A percentile compares a stretch with the other conserved stretches of the same genome.
Evolutionary conservation across 2,113 vertebrate species (phyloP).

Genomic region (Xenus cinereus): DNA sequence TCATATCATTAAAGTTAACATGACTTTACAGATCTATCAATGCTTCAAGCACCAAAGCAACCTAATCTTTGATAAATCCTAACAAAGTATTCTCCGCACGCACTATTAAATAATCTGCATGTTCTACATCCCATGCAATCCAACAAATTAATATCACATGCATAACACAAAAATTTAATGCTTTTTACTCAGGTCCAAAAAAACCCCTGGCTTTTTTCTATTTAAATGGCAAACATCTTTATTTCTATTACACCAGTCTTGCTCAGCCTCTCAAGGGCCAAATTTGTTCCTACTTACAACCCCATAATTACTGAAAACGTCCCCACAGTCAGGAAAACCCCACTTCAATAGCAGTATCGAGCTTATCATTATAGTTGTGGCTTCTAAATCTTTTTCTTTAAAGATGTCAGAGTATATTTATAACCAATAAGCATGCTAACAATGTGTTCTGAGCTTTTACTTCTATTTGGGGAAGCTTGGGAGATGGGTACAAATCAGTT

Average conservation of each 20-base stretch:
- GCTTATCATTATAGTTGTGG: background rate
- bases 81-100: background rate
- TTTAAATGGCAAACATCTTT: background rate
- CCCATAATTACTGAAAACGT: background rate
- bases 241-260: background rate
- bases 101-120: background rate
- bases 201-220: background rate
- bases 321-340: background rate
- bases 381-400: background rate
- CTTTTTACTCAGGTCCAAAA: background rate
- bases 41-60: background rate
- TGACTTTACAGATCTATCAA: background rate
- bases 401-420: background rate
- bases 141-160: background rate
- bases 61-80: background rate
- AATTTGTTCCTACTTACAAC: background rate
- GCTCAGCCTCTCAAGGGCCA: background rate
- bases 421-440: background rate
- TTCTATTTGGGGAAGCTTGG: background rate
- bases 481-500: background rate
- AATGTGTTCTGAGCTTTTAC: background rate
- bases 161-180: background rate
- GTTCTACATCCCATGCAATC: background rate
- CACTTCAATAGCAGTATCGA: background rate
- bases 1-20: background rate